Conservation (phyloP, 2,888 invertebrate species). For the Sminthurinus aureus region DNA sequence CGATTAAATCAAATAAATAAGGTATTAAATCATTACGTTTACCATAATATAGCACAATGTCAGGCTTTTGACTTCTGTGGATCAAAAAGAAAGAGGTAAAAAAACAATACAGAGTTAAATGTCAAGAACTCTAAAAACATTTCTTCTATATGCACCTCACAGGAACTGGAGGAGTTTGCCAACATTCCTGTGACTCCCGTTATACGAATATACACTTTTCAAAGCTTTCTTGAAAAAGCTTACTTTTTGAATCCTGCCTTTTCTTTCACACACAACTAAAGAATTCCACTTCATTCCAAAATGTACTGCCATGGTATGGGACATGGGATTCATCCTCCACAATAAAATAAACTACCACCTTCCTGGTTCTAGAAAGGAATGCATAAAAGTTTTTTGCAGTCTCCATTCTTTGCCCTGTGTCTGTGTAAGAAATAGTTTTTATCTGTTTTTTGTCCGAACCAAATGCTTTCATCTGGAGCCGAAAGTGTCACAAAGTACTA, state of each 20-base stretch:
- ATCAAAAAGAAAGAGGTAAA: not conserved
- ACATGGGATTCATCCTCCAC: constrained; percentile 5
- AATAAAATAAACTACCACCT: constrained; percentile 23
- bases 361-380: not conserved
- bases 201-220: constrained; percentile 19
- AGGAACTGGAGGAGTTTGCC: not conserved
- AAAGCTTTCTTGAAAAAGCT: not conserved
- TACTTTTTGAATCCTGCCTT: not conserved
- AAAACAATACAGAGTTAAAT: not conserved
- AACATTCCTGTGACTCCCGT: constrained; percentile 22
- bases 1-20: too few relatives aligned
- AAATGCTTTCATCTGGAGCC: too few relatives aligned
- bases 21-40: too few relatives aligned
- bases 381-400: not conserved
- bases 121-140: not conserved
- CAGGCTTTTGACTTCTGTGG: not conserved
- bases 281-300: too few relatives aligned
- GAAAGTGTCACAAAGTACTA: too few relatives aligned
- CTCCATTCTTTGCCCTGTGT: not conserved
- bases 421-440: too few relatives aligned
- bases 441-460: too few relatives aligned
- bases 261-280: not conserved
- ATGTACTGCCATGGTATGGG: not conserved
- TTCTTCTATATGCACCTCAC: not conserved
- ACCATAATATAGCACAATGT: too few relatives aligned